Evolutionary conservation across 2,113 vertebrate genomes (phyloP).

Genomic region (Mus spicilegus): DNA sequence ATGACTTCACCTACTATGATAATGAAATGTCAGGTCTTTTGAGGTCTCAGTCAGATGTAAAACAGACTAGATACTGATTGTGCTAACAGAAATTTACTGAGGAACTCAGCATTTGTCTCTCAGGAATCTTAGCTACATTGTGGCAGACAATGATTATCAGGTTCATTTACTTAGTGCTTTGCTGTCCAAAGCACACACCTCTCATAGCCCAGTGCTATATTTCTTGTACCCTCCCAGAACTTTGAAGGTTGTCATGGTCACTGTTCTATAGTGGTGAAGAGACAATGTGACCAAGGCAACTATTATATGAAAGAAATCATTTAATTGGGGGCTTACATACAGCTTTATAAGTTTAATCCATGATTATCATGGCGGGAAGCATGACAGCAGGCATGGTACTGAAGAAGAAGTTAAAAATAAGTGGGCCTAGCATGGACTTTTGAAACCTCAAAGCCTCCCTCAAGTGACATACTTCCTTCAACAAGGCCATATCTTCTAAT

Average conservation of each 20-base stretch:
- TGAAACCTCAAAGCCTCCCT: neutral
- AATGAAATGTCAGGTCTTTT: constrained; percentile 50
- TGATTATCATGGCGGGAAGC: neutral
- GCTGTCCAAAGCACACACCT: neutral
- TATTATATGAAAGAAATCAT: neutral
- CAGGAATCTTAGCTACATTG: constrained; percentile 42
- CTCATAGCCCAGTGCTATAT: neutral
- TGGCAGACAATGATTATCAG: neutral
- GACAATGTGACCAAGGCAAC: neutral
- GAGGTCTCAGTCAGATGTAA: constrained; percentile 43
- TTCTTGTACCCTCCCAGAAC: constrained; percentile 15
- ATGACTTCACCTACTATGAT: constrained; percentile 15
- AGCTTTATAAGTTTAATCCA: neutral
- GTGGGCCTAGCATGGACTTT: neutral
- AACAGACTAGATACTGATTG: neutral
- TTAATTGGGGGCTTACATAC: neutral
- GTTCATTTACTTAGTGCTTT: constrained; percentile 14
- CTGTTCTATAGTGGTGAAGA: neutral
- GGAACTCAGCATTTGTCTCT: constrained; percentile 3
- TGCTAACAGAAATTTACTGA: constrained; percentile 38
- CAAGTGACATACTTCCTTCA: neutral
- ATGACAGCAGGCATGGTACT: too few relatives aligned
- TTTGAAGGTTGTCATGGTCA: neutral
- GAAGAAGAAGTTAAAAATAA: neutral
- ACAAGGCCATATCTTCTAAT: neutral